Base-by-base conservation (phyloP, 1,140 invertebrate species). In the Glossosoma conforme region DNA sequence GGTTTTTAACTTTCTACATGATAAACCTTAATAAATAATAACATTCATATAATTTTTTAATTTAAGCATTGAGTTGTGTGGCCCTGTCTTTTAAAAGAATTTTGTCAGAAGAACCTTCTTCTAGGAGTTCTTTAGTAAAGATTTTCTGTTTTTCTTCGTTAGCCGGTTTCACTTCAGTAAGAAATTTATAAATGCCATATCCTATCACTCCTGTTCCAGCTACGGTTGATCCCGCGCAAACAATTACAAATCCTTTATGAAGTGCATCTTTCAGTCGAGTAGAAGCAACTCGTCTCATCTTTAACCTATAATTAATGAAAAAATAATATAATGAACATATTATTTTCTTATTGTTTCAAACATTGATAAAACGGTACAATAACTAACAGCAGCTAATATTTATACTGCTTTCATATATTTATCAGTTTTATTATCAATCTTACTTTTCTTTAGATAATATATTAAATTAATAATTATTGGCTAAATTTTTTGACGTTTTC, bases 41-140 rank as follows among this genome's bases (percentile, higher is more conserved):
- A 20, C 8, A 20, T 18, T 20, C 40, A 19, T 10, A 30, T 28
- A 15, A 14, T 11, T 14, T n/a, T 33, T 48, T 41, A 40, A 18
- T 50, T 54, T 21, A 55, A 30, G 15, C 38, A 15, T 40, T 40
- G 36, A 51, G 46, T 18, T 44, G 11, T 37, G n/a, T 30, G 45
- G 45, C 33, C 3, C 6, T 40, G 38, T 55, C 53, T 33, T 44
- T 44, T 1, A 55, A 13, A 14, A 55, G 18, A 15, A 41, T 19
- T 33, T 45, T 46, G 19, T 58, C 56, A 19, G 52, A 40, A 2
- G 56, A 13, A 8, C 56, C 56, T 37, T 58, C 56, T 15, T 6
- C 40, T 4, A 58, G 40, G 20, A 58, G 47, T 21, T 54, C 52
- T 22, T 33, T 25, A n/a, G 54, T 13, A 2, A 22, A 6, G 19